Evolutionary conservation across 2,888 invertebrate species (phyloP).

Genomic region (Malacosoma neustria): DNA sequence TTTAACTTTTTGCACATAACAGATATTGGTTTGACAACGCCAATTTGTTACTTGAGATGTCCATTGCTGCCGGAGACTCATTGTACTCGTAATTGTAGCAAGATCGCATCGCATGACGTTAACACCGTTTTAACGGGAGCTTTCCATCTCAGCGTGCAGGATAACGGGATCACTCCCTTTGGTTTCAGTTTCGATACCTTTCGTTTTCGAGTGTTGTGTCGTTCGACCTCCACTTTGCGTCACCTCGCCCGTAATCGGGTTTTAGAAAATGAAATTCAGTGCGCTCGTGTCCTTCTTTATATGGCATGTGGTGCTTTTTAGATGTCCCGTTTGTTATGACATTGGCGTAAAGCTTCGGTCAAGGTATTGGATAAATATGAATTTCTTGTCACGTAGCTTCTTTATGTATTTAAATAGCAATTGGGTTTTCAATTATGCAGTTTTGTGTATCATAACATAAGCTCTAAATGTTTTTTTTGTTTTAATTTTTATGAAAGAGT

Average conservation of each 20-base stretch:
- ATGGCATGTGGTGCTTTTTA: slow-evolving; percentile 51
- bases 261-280: slow-evolving; percentile 73
- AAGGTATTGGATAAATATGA: neutral
- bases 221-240: slow-evolving; percentile 56
- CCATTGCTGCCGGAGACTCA: too few species aligned
- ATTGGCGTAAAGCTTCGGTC: slow-evolving; percentile 7
- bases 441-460: too few species aligned
- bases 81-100: slow-evolving; percentile 29
- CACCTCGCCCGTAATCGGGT: slow-evolving; percentile 61
- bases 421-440: too few species aligned
- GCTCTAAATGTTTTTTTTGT: too few species aligned
- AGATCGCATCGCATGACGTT: slow-evolving; percentile 42
- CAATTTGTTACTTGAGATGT: too few species aligned
- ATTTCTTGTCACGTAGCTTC: neutral
- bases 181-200: slow-evolving; percentile 66
- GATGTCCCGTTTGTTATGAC: slow-evolving; percentile 14
- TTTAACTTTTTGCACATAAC: too few species aligned
- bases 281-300: slow-evolving; percentile 57
- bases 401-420: too few species aligned
- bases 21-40: too few species aligned
- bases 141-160: slow-evolving; percentile 60
- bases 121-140: slow-evolving; percentile 54
- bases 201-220: slow-evolving; percentile 64
- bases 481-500: too few species aligned
- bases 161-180: slow-evolving; percentile 69